Conservation (phyloP, 2,113 vertebrate genomes). For the Hemichromis elongatus region DNA sequence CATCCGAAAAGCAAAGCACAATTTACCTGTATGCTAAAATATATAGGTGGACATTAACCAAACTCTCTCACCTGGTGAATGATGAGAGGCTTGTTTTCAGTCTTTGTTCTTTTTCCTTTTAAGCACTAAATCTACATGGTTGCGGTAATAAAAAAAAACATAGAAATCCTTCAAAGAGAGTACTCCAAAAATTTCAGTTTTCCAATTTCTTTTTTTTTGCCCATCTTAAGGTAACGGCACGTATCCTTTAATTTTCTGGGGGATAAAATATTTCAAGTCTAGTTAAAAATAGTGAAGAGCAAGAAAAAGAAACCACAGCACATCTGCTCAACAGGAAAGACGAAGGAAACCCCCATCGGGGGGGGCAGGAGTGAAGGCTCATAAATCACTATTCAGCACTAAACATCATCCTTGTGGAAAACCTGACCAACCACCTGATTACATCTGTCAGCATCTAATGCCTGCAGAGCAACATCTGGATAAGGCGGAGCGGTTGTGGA, state of each 20-base stretch:
- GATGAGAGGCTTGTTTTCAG: neutral
- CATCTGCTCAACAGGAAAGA: neutral
- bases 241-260: neutral
- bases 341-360: neutral
- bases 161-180: neutral
- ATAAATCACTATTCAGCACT: neutral
- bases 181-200: fast-evolving
- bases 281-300: neutral
- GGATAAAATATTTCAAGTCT: neutral
- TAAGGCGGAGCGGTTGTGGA: neutral
- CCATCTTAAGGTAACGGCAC: neutral
- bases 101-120: neutral
- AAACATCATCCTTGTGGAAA: neutral
- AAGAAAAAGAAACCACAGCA: neutral
- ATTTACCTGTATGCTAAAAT: too few species aligned
- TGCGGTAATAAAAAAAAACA: neutral
- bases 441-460: neutral
- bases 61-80: neutral
- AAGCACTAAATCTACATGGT: neutral
- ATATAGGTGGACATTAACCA: too few species aligned
- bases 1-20: too few species aligned
- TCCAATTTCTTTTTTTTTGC: neutral
- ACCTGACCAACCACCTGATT: neutral
- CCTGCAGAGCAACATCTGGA: neutral
- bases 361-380: neutral